Base-by-base conservation (phyloP, 2,113 vertebrate species). In the Ramphastos sulfuratus region DNA sequence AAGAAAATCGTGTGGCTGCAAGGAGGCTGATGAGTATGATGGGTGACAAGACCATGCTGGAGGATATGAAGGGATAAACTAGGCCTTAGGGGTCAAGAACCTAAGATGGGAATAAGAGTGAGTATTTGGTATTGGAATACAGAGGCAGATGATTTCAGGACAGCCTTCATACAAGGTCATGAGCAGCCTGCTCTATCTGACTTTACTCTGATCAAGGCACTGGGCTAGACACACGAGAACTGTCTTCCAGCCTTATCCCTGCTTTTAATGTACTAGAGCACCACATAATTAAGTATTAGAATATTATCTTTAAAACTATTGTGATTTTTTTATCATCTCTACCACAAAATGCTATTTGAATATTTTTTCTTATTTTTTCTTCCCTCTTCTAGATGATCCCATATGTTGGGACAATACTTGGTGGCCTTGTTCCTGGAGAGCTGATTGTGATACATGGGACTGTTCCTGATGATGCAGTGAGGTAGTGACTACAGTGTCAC, bases 361-460 rank as follows among this genome's bases (percentile, higher is more conserved):
- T 82, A 2, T 24, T 44, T 63, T 21, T 24, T 35, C 4, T 3
- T 9, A 4, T 42, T 12, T 9, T 6, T 12, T 14, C 58, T 13
- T 10, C 33, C 16, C 42, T 15, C 30, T 74, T 61, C 23, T 91
- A 99, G 99, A 31, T 24, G 18, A 90, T 99, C 77, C 99, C 99
- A 1, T 99, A 98, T 73, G 93, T 98, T 9, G 98, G 98, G 60
- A 99, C 98, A 12, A 98, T 99, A 92, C 95, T 98, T 72, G 98
- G 97, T 16, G 98, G 98, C 23, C 60, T 99, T 94, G 73, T 91
- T 60, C 98, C 98, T 28, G 99, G 98, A 33, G 97, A 98, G 63
- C 97, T 98, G 97, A 96, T 99, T 35, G 95, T 99, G 4, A 96
- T 99, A 21, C 97, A 98, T 63, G 99, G 99, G 6, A 93, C 92